Conservation (phyloP, 2,888 invertebrate genomes). For the Dysmachus trigonus region DNA sequence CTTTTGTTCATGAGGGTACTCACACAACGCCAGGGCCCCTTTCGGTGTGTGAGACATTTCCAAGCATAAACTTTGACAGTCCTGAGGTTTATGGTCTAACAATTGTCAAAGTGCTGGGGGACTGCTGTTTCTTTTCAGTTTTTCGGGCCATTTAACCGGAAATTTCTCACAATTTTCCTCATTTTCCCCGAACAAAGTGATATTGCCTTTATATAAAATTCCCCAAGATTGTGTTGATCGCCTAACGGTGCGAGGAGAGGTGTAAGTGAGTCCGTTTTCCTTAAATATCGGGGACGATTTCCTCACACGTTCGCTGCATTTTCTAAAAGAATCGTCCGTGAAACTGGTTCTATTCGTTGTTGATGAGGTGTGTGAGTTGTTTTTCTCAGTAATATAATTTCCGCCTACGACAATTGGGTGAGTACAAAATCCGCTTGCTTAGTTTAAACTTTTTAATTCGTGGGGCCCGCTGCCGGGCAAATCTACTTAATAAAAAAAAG, state of each 20-base stretch:
- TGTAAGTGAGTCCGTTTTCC: neutral
- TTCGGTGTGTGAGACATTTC: neutral
- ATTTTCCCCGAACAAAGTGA: neutral
- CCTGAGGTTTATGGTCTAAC: constrained; percentile 4
- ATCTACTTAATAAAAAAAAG: neutral
- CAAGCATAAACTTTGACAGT: neutral
- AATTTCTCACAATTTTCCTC: neutral
- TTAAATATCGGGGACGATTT: neutral
- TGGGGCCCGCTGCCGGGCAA: neutral
- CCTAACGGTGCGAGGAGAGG: neutral
- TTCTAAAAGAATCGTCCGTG: neutral
- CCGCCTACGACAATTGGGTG: neutral
- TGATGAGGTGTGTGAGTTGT: constrained; percentile 22
- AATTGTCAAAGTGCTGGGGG: constrained; percentile 8
- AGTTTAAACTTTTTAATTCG: neutral
- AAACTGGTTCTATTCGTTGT: neutral
- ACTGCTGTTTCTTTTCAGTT: neutral
- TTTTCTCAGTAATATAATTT: neutral
- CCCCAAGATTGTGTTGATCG: neutral
- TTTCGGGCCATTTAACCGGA: neutral
- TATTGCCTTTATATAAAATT: neutral
- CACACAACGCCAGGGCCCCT: neutral
- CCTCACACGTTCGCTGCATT: neutral
- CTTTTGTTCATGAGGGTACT: neutral
- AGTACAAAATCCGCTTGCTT: neutral